These are phyloP conservation scores for Pomatorhinus ruficollis DNA, from an alignment of 2,113 vertebrate species.

Conservation along the genomic window DNA sequence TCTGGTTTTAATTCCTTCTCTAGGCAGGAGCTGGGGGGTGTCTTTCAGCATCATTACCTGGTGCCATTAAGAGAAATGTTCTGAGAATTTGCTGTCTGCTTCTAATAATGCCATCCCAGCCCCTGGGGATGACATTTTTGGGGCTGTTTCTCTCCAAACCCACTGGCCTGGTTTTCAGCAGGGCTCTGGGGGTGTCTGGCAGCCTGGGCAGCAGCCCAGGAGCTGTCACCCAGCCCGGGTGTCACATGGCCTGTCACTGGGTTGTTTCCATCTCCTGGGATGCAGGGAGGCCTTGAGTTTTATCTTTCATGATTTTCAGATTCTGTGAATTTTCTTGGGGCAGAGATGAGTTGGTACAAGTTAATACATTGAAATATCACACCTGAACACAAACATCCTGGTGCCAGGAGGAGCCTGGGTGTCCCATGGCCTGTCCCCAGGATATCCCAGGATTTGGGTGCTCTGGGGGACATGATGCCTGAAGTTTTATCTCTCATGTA, in stretches of 20 bases:
- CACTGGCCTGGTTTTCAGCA: background rate
- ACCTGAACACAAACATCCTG: background rate
- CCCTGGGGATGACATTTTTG: background rate
- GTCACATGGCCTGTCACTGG: accelerated
- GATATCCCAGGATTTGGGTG: background rate
- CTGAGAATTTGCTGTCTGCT: background rate
- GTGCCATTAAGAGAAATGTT: background rate
- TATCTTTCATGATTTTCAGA: accelerated
- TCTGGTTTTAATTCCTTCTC: slow-evolving; percentile 19
- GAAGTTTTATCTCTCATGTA: no score
- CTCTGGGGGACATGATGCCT: background rate
- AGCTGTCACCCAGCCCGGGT: background rate
- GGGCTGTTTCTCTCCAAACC: background rate
- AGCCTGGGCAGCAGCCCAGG: background rate
- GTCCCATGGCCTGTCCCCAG: background rate
- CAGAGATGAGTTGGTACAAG: background rate
- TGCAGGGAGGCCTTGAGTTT: background rate
- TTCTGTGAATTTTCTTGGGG: background rate
- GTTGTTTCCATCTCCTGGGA: background rate
- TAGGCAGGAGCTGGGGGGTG: background rate
- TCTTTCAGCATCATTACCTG: slow-evolving; percentile 59
- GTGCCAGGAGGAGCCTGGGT: background rate
- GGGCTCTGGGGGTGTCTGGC: background rate
- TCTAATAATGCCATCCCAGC: background rate
- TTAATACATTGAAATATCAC: accelerated